Conservation (phyloP, 2,797 vertebrate species). For the Ptychobarbus kaznakovi region DNA sequence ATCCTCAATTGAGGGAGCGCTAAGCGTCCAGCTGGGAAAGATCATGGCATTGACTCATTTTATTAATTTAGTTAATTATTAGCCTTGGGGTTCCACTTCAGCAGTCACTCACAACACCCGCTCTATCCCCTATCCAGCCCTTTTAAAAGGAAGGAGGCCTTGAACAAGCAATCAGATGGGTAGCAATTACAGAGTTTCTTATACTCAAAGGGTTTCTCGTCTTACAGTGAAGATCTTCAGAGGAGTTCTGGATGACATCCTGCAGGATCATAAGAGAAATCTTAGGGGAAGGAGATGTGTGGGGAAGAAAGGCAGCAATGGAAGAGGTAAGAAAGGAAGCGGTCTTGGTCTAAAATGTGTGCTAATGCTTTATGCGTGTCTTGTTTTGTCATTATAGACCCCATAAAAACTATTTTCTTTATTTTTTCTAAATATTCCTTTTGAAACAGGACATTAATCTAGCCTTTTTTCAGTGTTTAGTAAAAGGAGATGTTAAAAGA, state of each 20-base stretch:
- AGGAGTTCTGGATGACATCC: constrained; percentile 51
- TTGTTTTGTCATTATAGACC: neutral
- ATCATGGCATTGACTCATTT: constrained; percentile 72
- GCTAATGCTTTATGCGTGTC: neutral
- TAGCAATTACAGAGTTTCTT: constrained; percentile 76
- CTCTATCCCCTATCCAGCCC: constrained; percentile 54
- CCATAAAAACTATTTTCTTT: neutral
- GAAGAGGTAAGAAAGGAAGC: neutral
- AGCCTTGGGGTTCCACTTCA: constrained; percentile 71
- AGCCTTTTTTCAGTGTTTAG: neutral
- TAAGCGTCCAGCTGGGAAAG: constrained; percentile 70
- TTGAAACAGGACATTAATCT: neutral
- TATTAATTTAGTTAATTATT: constrained; percentile 83
- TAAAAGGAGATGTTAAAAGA: neutral
- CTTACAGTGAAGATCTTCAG: constrained; percentile 30
- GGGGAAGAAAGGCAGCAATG: constrained; percentile 14
- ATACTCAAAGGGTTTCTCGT: constrained; percentile 63
- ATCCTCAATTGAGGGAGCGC: constrained; percentile 66
- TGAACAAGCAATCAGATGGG: constrained; percentile 66
- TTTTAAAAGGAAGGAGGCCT: constrained; percentile 60
- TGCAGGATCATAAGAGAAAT: constrained; percentile 22
- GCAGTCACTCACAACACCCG: constrained; percentile 56
- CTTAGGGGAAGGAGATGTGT: constrained; percentile 21
- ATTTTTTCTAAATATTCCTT: neutral
- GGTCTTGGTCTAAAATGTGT: neutral